Evolutionary conservation across 2,113 vertebrate genomes (phyloP).

Genomic region (Paralichthys olivaceus): DNA sequence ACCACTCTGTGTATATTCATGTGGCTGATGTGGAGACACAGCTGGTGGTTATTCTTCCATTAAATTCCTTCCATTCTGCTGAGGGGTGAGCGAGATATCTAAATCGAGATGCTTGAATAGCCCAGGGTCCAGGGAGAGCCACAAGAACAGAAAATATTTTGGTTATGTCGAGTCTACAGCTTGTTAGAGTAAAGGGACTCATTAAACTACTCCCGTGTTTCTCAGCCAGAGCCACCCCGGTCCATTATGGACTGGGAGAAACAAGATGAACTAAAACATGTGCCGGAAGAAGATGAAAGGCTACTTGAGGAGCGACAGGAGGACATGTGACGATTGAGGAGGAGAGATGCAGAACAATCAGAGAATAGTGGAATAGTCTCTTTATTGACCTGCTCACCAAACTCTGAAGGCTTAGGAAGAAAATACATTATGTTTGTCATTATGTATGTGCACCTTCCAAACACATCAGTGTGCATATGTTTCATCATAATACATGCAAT

Average conservation of each 20-base stretch:
- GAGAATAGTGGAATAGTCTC: too few species aligned
- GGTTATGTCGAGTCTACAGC: not conserved
- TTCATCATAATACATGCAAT: too few species aligned
- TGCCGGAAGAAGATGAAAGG: constrained; percentile 25
- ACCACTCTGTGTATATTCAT: constrained; percentile 14
- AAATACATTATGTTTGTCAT: too few species aligned
- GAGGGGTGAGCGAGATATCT: constrained; percentile 22
- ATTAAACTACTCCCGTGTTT: constrained; percentile 20
- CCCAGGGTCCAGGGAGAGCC: not conserved
- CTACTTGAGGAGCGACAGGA: not conserved
- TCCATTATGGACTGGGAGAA: constrained; percentile 6
- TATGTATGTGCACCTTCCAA: too few species aligned
- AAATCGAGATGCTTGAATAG: constrained; percentile 16
- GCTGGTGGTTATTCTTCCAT: constrained; percentile 48
- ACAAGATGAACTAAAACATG: not conserved
- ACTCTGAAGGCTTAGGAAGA: too few species aligned
- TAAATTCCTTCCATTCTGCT: constrained; percentile 45
- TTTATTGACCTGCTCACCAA: too few species aligned
- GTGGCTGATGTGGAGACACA: constrained; percentile 39
- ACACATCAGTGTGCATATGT: too few species aligned
- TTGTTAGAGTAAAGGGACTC: constrained; percentile 15
- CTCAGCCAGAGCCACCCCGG: not conserved
- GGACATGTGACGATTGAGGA: not conserved
- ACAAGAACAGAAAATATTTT: constrained; percentile 15
- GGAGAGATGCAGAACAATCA: not conserved